These are phyloP conservation scores for Gari tellinella DNA, from an alignment of 2,888 invertebrate genomes.

Conservation along the genomic window DNA sequence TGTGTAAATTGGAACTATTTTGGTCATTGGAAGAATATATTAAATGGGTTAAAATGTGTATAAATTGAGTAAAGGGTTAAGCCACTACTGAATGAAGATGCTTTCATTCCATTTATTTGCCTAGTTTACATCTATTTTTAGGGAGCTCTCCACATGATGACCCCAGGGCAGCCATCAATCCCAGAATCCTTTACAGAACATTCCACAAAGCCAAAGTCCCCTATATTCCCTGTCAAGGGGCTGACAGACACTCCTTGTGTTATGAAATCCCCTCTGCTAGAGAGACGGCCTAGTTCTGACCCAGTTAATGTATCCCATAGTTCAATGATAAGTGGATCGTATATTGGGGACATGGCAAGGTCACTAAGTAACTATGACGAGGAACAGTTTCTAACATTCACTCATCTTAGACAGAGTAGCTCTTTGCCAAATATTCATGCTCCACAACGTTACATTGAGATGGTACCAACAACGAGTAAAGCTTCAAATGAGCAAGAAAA, in stretches of 20 bases:
- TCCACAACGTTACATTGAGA: conserved; percentile 39
- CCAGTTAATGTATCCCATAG: conserved; percentile 55
- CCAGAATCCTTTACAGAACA: conserved; percentile 1
- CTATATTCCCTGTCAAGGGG: not conserved
- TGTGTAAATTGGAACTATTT: too few species aligned
- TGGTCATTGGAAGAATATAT: too few species aligned
- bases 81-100: too few species aligned
- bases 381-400: conserved; percentile 47
- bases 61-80: too few species aligned
- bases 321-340: conserved; percentile 46
- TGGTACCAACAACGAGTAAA: conserved; percentile 13
- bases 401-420: conserved; percentile 61
- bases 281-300: conserved; percentile 50
- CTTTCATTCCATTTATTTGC: too few species aligned
- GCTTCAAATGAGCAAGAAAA: not conserved
- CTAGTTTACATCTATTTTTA: not conserved
- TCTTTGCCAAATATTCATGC: conserved; percentile 64
- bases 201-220: not conserved
- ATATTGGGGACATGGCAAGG: conserved; percentile 54
- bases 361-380: conserved; percentile 60
- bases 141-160: not conserved
- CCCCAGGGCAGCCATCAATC: not conserved
- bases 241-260: conserved; percentile 7
- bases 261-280: conserved; percentile 3
- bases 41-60: too few species aligned